Percentiles rank a stretch among this genome's conserved stretches.
These are phyloP conservation scores for Lindbergichthys nudifrons DNA, from an alignment of 2,797 vertebrate genomes.

Conservation along the genomic window DNA sequence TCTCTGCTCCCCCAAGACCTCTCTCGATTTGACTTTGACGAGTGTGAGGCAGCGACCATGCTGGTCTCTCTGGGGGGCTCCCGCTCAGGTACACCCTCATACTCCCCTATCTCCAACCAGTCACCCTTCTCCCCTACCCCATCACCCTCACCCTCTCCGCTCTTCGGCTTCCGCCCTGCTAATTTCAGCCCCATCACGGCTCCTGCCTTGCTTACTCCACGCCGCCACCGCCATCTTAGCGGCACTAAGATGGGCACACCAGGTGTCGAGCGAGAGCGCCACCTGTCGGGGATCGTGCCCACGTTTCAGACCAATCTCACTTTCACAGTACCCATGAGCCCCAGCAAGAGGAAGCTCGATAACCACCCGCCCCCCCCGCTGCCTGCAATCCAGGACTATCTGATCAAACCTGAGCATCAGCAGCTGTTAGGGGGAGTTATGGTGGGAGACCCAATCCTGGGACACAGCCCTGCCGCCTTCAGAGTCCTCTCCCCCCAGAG, in stretches of 20 bases:
- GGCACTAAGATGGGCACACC: constrained; percentile 90
- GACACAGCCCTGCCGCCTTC: constrained; percentile 81
- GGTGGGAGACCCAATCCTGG: constrained; percentile 65
- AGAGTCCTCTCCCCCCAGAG: constrained; percentile 88
- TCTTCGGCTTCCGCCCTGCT: constrained; percentile 91
- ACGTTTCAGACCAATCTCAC: constrained; percentile 93
- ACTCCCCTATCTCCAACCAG: constrained; percentile 92
- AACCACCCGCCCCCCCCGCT: constrained; percentile 82
- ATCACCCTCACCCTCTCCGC: constrained; percentile 90
- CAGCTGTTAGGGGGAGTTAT: constrained; percentile 58
- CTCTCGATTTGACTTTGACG: constrained; percentile 93
- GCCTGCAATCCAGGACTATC: constrained; percentile 80
- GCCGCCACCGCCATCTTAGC: constrained; percentile 89
- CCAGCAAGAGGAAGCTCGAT: constrained; percentile 91
- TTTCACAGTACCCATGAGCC: constrained; percentile 95
- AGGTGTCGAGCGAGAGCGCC: constrained; percentile 86
- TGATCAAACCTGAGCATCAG: constrained; percentile 80
- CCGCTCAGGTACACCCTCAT: constrained; percentile 91
- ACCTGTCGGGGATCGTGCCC: constrained; percentile 88
- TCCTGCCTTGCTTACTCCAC: constrained; percentile 85
- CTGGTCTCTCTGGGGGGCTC: constrained; percentile 93
- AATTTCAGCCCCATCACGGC: constrained; percentile 93
- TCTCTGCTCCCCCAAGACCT: constrained; percentile 87
- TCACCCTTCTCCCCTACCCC: constrained; percentile 93
- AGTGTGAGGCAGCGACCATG: constrained; percentile 96